Evolutionary conservation across 2,797 vertebrate genomes (phyloP).

Genomic region (Acomys russatus): DNA sequence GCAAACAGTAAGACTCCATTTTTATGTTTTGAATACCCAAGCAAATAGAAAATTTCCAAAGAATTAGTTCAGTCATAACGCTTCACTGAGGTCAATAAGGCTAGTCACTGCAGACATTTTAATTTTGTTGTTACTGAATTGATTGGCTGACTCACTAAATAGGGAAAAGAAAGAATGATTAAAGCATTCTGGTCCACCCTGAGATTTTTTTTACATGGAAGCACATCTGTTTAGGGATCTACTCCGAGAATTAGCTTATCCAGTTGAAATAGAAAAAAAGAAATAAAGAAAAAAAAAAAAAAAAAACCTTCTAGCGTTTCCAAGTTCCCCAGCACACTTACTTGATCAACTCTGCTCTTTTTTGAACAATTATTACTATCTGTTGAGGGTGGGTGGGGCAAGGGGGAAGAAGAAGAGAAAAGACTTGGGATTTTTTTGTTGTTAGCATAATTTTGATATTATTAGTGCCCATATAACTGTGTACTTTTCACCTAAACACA

Average conservation of each 20-base stretch:
- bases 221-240: neutral
- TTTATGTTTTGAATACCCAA: neutral
- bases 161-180: neutral
- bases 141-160: neutral
- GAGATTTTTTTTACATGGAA: conserved; percentile 24
- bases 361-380: neutral
- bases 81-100: neutral
- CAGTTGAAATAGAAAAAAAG: neutral
- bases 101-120: neutral
- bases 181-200: neutral
- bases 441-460: conserved; percentile 18
- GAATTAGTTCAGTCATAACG: conserved; percentile 7
- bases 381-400: too few relatives aligned
- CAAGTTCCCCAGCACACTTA: neutral
- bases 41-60: neutral
- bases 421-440: neutral
- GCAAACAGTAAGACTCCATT: neutral
- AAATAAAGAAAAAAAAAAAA: neutral
- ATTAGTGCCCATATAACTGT: conserved; percentile 13
- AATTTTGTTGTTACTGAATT: conserved; percentile 42
- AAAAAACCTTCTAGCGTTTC: neutral
- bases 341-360: neutral
- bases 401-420: neutral
- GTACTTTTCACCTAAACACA: neutral
- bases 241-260: conserved; percentile 14